Evolutionary conservation across 1,140 invertebrate species (phyloP).

Genomic region (Panagrolaimus sp.): DNA sequence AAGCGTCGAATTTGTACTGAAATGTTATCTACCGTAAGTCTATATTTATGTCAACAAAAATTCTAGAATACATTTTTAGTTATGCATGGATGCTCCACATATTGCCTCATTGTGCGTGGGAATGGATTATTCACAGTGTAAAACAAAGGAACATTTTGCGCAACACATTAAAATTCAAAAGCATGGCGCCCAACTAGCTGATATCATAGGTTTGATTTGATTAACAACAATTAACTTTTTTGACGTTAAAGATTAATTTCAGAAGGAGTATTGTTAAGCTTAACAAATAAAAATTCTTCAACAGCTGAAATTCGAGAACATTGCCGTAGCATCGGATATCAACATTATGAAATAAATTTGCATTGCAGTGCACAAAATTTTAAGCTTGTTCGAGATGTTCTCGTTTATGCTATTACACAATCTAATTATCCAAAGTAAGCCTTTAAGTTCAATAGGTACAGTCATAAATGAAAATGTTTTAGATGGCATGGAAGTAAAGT

Average conservation of each 20-base stretch:
- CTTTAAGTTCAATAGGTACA: too few species aligned
- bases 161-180: slow-evolving; percentile 29
- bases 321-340: slow-evolving; percentile 44
- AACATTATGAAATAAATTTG: slow-evolving; percentile 29
- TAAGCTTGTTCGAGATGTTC: neutral
- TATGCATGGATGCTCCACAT: slow-evolving; percentile 23
- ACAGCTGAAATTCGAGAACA: slow-evolving; percentile 39
- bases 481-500: slow-evolving; percentile 25
- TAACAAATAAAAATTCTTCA: slow-evolving; percentile 35
- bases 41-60: neutral
- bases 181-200: slow-evolving; percentile 1
- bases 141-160: slow-evolving; percentile 26
- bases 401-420: neutral
- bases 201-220: slow-evolving; percentile 19
- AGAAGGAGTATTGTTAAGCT: slow-evolving; percentile 30
- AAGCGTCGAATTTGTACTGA: slow-evolving; percentile 36
- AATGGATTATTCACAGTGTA: slow-evolving; percentile 3
- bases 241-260: slow-evolving; percentile 19
- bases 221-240: slow-evolving; percentile 1
- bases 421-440: slow-evolving; percentile 10
- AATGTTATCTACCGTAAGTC: slow-evolving; percentile 25
- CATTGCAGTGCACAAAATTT: neutral
- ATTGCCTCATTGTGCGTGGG: slow-evolving; percentile 22
- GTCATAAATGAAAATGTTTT: slow-evolving; percentile 6
- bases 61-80: slow-evolving; percentile 14